These are phyloP conservation scores for Carassius auratus DNA, from an alignment of 2,113 vertebrate species.

Conservation along the genomic window DNA sequence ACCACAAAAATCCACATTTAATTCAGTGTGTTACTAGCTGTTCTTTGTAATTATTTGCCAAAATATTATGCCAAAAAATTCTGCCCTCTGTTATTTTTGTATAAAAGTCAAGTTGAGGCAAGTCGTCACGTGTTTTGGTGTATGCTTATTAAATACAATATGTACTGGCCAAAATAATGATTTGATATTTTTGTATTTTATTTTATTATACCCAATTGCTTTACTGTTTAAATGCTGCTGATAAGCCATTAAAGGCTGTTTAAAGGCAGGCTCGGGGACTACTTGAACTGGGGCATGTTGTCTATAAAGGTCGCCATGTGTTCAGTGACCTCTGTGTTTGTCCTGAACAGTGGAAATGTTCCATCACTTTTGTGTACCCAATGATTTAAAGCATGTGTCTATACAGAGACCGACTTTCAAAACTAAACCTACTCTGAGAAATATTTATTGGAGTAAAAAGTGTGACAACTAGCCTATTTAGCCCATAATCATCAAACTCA, in stretches of 20 bases:
- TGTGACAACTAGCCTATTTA: background rate
- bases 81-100: background rate
- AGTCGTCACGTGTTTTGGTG: background rate
- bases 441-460: background rate
- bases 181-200: background rate
- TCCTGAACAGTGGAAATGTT: background rate
- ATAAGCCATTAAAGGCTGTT: background rate
- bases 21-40: no score
- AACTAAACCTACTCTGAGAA: background rate
- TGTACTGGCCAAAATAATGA: background rate
- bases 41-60: background rate
- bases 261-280: background rate
- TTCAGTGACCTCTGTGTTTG: background rate
- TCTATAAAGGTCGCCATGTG: constrained; percentile 1
- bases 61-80: background rate
- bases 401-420: background rate
- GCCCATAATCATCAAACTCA: background rate
- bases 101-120: background rate
- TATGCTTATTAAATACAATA: background rate
- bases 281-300: background rate
- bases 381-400: background rate
- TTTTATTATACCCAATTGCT: background rate
- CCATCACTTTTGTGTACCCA: background rate
- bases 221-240: background rate
- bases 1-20: no score